Evolutionary conservation across 2,113 vertebrate genomes (phyloP), one percentile per base, ranked within the genome.

Genomic region (Procavia capensis): DNA sequence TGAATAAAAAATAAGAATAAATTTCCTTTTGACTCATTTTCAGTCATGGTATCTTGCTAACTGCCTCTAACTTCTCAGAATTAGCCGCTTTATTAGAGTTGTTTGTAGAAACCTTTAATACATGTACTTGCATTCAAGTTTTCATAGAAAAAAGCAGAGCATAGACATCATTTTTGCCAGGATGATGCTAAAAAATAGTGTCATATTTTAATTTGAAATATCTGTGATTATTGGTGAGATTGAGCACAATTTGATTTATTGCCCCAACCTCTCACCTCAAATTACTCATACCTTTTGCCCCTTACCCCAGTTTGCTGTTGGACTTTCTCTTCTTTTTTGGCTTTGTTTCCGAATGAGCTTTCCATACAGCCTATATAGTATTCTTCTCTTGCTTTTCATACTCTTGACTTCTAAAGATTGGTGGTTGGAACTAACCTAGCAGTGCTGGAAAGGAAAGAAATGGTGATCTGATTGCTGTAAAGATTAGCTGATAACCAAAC

Each of bases 181-280:
- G 78, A 74, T 95, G 68, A 50, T 74, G 17, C n/a, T 47, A 14
- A 76, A 75, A 74, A 92, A 54, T 93, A 19, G 3, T 54, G 59
- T 61, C 14, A 78, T 70, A 13, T 79, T 66, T 85, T 68, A 92
- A 59, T 90, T 88, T 88, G 76, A 87, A 47, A 83, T 90, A 85
- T 84, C 45, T 34, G 16, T 64, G 20, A 11, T 72, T 43, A 39
- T n/a, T 45, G 14, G 31, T 80, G 59, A 92, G 72, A 79, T 78
- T 39, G 43, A 92, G 9, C 29, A 68, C 17, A 54, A n/a, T 90
- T 70, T 75, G 3, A 59, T 41, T 59, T 90, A 9, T 90, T 90
- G 84, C 31, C 84, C 22, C 29, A 68, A 3, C 41, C 19, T 11
- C 2, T 19, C 36, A 72, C 36, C 66, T 17, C n/a, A 39, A 39